These are phyloP conservation scores for Halictus quadricinctus DNA, from an alignment of 2,888 invertebrate genomes.

Conservation along the genomic window DNA sequence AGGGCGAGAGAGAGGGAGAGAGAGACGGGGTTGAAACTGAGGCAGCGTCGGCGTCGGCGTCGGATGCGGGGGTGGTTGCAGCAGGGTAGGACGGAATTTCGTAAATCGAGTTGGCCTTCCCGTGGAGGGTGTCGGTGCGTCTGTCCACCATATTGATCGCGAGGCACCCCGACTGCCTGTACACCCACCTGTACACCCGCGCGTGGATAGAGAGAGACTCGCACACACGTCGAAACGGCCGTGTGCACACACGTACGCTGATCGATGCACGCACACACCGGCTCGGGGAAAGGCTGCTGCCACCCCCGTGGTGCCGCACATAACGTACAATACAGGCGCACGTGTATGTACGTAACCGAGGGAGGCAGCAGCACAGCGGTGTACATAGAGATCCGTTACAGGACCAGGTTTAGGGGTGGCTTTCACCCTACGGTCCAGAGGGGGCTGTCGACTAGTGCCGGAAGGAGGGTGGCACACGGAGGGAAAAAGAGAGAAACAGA, in stretches of 20 bases:
- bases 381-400: slow-evolving; percentile 70
- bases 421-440: slow-evolving; percentile 70
- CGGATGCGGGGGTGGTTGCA: slow-evolving; percentile 16
- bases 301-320: slow-evolving; percentile 23
- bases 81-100: slow-evolving; percentile 62
- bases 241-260: slow-evolving; percentile 19
- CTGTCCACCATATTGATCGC: slow-evolving; percentile 83
- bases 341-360: slow-evolving; percentile 28
- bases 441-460: slow-evolving; percentile 55
- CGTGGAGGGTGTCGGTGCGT: slow-evolving; percentile 78
- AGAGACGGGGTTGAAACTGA: not conserved
- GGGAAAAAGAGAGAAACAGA: slow-evolving; percentile 41
- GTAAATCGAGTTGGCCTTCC: slow-evolving; percentile 76
- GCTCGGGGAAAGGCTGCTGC: not conserved
- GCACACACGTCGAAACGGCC: slow-evolving; percentile 8
- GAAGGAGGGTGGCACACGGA: slow-evolving; percentile 37
- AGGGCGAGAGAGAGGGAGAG: not conserved
- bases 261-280: slow-evolving; percentile 38
- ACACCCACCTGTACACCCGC: slow-evolving; percentile 41
- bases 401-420: slow-evolving; percentile 74
- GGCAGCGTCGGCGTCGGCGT: not conserved
- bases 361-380: slow-evolving; percentile 18
- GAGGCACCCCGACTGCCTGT: slow-evolving; percentile 73
- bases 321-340: slow-evolving; percentile 35
- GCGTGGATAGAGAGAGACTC: not conserved